Evolutionary conservation across 30 jellyfish, hydroid and myxozoan species (phyloP), one percentile per base, ranked within the genome.

Genomic region (Catostylus mosaicus): DNA sequence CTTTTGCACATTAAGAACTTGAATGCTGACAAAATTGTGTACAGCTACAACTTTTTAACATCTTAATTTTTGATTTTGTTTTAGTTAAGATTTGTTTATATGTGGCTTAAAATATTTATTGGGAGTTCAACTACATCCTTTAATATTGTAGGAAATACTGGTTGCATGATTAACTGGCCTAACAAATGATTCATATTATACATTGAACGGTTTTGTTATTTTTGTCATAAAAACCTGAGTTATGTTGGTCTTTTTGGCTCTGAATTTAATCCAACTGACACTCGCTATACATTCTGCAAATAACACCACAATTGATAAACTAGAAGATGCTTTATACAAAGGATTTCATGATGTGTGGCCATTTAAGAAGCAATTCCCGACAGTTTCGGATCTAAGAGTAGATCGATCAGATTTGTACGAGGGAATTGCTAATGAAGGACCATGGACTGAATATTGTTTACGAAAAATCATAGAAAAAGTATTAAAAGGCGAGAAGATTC

Each of bases 291-390:
- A 22, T 2, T 27, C 40, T 27, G 6, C 11, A 59, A 59, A 59
- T 5, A 59, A 27, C 26, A 59, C 40, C 37, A 59, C 40, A 6
- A 59, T 80, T 1, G 38, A 66, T 16, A 33, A 57, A 37, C 90
- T 88, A 3, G 89, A 81, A 43, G 75, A 64, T 45, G 85, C 88
- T 0, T 62, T 88, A 52, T 73, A 59, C 62, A 81, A 88, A 78
- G 80, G 87, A 7, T 83, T 75, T 30, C 57, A 43, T 32, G 94
- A 73, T 35, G 94, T 88, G 30, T 91, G 98, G 98, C 93, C 98
- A 3, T 91, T 85, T 65, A 35, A 34, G 24, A 47, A 40, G 51
- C 82, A 67, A n/a, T 91, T 85, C 57, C 77, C 82, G 31, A 70
- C 83, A 18, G 43, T 64, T 20, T 50, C 88, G 46, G 94, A 85